Conservation (phyloP, 1,140 invertebrate species). For the Drosophila micromelanica region DNA sequence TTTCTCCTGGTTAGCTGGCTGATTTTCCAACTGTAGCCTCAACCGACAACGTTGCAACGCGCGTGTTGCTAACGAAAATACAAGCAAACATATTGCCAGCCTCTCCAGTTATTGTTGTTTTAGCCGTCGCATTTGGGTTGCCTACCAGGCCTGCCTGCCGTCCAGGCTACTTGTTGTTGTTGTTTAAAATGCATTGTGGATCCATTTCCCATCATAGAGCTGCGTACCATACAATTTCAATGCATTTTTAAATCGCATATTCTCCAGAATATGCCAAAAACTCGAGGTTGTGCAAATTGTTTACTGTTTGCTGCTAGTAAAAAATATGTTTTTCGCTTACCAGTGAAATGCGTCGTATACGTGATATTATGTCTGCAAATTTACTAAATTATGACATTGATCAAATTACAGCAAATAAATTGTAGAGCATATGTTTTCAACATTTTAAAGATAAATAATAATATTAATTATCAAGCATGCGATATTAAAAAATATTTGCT, state of each 20-base stretch:
- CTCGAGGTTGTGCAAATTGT: slow-evolving; percentile 1
- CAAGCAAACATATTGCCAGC: slow-evolving; percentile 63
- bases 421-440: background rate
- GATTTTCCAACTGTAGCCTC: slow-evolving; percentile 63
- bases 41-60: slow-evolving; percentile 19
- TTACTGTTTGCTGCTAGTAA: background rate
- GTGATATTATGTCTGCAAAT: slow-evolving; percentile 7
- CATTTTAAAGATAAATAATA: too few relatives aligned
- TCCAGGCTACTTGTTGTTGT: slow-evolving; percentile 58
- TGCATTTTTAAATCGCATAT: slow-evolving; percentile 42
- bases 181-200: slow-evolving; percentile 71
- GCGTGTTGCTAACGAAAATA: slow-evolving; percentile 70
- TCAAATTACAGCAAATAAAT: background rate
- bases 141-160: background rate
- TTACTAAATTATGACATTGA: background rate
- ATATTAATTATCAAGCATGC: too few relatives aligned
- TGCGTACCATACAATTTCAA: slow-evolving; percentile 22
- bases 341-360: background rate
- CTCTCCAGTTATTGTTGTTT: slow-evolving; percentile 38
- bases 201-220: slow-evolving; percentile 14
- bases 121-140: background rate
- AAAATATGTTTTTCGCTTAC: background rate
- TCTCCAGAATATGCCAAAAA: slow-evolving; percentile 9
- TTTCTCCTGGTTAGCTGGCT: slow-evolving; percentile 78
- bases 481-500: too few relatives aligned